Evolutionary conservation across 2,888 invertebrate species (phyloP), one percentile per base, ranked within the genome.

Genomic region (Agrochola lota): DNA sequence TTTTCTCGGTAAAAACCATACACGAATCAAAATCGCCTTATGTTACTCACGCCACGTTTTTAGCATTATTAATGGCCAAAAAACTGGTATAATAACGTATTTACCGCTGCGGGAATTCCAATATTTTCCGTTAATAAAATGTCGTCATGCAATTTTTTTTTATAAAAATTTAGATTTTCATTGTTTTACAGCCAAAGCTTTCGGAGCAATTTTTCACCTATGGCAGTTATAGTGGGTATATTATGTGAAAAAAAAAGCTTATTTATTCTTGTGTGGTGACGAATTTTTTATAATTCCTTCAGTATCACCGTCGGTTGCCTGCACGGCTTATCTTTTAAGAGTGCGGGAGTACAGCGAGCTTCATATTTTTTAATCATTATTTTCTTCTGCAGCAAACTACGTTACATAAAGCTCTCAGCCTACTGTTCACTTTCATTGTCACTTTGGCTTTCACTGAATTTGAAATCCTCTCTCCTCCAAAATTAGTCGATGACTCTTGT

Each of bases 41-140:
- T 30, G 43, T 49, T 52, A 20, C 35, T 77, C 69, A n/a, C 40
- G 9, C 15, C 43, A 35, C n/a, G n/a, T 55, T 2, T 2, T 52
- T 15, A 43, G 3, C n/a, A 52, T 52, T 30, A 40, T 62, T 59
- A 59, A 74, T 43, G 11, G 49, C 43, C 59, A 71, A 85, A 84
- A 74, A 81, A 43, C 49, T 52, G 0, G 40, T 67, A 26, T 52
- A 8, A 40, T 35, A 60, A 62, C n/a, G 9, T 84, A 70, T 71
- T 71, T 77, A 81, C 52, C 70, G 68, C 20, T 66, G 30, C 17
- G 78, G 74, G 70, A 72, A 60, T 72, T 67, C 59, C 78, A 63
- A 70, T n/a, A 49, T 63, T 72, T 67, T 74, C 71, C 74, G 57
- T 74, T 73, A 40, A 40, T 17, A 66, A 57, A 15, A 81, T 70